Evolutionary conservation across 1,140 invertebrate genomes (phyloP).

Genomic region (Psix sp.): DNA sequence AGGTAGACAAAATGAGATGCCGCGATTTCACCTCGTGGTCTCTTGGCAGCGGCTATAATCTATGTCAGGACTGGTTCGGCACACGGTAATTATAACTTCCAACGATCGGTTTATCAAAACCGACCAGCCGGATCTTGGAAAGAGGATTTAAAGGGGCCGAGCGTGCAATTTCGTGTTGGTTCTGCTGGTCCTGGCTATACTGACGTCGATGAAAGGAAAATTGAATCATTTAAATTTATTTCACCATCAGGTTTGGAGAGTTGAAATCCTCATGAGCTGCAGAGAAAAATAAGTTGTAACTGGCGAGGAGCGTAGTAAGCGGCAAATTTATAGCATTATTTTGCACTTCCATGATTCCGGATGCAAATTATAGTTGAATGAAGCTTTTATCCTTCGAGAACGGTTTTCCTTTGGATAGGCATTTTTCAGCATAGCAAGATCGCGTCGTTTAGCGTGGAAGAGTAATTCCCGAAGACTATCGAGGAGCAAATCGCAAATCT

Average conservation of each 20-base stretch:
- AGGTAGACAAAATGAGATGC: constrained; percentile 60
- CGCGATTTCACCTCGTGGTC: constrained; percentile 13
- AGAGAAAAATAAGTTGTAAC: too few relatives aligned
- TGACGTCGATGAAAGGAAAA: constrained; percentile 19
- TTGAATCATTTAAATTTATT: constrained; percentile 24
- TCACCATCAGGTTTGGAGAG: too few relatives aligned
- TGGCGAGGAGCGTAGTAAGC: too few relatives aligned
- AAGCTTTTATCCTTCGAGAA: constrained; percentile 68
- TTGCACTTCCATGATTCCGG: not conserved
- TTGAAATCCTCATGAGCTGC: too few relatives aligned
- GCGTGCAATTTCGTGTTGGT: not conserved
- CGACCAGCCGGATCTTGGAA: constrained; percentile 38
- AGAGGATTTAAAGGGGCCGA: constrained; percentile 12
- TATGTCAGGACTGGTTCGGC: constrained; percentile 49
- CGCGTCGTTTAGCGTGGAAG: constrained; percentile 47
- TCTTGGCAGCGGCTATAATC: constrained; percentile 21
- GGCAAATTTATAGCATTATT: too few relatives aligned
- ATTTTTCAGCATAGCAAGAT: constrained; percentile 46
- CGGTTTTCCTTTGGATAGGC: constrained; percentile 66
- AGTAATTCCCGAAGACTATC: constrained; percentile 36
- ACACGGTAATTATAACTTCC: constrained; percentile 70
- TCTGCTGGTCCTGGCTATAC: not conserved
- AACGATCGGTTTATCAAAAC: constrained; percentile 74
- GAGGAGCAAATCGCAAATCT: constrained; percentile 28
- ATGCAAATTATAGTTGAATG: constrained; percentile 38